Conservation (phyloP, 2,888 invertebrate genomes). For the Drosophila sordidula region DNA sequence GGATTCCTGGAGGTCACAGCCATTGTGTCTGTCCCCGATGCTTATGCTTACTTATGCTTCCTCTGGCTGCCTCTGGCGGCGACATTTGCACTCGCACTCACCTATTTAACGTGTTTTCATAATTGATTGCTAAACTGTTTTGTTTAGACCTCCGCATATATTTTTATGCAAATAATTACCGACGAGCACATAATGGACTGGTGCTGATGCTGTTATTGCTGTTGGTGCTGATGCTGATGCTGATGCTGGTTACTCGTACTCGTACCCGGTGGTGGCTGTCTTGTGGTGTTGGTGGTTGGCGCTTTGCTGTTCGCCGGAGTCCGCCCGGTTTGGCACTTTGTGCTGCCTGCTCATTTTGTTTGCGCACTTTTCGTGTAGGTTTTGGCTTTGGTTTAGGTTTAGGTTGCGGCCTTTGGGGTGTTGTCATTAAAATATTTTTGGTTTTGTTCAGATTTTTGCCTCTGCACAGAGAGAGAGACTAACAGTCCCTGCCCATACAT, state of each 20-base stretch:
- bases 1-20: conserved; percentile 47
- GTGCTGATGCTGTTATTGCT: conserved; percentile 28
- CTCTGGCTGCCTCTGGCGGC: conserved; percentile 47
- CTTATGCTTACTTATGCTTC: conserved; percentile 24
- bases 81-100: conserved; percentile 71
- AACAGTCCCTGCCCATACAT: background rate
- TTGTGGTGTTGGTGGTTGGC: conserved; percentile 49
- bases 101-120: conserved; percentile 81
- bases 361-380: conserved; percentile 62
- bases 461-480: conserved; percentile 2
- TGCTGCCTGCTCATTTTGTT: conserved; percentile 64
- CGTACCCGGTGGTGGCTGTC: conserved; percentile 26
- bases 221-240: conserved; percentile 21
- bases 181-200: conserved; percentile 69
- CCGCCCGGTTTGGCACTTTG: conserved; percentile 18
- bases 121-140: conserved; percentile 81
- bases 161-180: conserved; percentile 80
- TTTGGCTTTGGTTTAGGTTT: conserved; percentile 28
- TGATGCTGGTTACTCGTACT: conserved; percentile 18
- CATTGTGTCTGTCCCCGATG: conserved; percentile 47
- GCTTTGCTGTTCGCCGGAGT: conserved; percentile 33
- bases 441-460: conserved; percentile 74
- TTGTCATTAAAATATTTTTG: conserved; percentile 78
- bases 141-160: conserved; percentile 80
- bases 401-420: conserved; percentile 56